Evolutionary conservation across 2,113 vertebrate genomes (phyloP), one percentile per base, ranked within the genome.

Genomic region (Ascaphus truei): DNA sequence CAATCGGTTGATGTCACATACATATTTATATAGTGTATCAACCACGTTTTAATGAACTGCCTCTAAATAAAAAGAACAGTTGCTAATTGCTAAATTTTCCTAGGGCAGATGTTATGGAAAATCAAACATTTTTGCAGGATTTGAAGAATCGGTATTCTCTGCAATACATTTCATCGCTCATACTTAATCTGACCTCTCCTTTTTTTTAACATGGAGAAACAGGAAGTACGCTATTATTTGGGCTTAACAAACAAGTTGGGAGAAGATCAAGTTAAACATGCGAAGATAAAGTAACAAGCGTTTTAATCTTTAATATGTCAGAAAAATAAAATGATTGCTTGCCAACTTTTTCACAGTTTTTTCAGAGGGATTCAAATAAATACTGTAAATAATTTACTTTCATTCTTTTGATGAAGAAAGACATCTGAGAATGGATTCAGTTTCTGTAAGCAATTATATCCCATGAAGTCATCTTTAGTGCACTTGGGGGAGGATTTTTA

Each of bases 391-490:
- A 16, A 31, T 30, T 30, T 30, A 15, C 16, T 23, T 67, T 34
- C 23, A 36, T 12, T 22, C 51, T 56, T 13, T 29, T 51, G 43
- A 68, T 74, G 75, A 68, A 57, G 51, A 74, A 47, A 75, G 47
- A n/a, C 18, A 50, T 0, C 1, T 59, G 68, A 68, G 33, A 51
- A 47, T 0, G 2, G 20, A 36, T 82, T 79, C 53, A 51, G 2
- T 36, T 18, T 71, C 61, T 66, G 27, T 61, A 72, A 79, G 37
- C 41, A 61, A 15, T 72, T 61, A 18, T 51, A 78, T 58, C 1
- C 15, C 53, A 33, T 68, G 72, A 73, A 30, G 50, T 50, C 12
- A 47, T 75, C 25, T 10, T 51, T 13, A 68, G 20, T 39, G 41
- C 50, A 39, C 65, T 74, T 72, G 72, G 73, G 47, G 8, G 51